phyloP scores from a whole-genome alignment of 35 echinoderm and acorn worm genomes.

The Apostichopus californicus region DNA sequence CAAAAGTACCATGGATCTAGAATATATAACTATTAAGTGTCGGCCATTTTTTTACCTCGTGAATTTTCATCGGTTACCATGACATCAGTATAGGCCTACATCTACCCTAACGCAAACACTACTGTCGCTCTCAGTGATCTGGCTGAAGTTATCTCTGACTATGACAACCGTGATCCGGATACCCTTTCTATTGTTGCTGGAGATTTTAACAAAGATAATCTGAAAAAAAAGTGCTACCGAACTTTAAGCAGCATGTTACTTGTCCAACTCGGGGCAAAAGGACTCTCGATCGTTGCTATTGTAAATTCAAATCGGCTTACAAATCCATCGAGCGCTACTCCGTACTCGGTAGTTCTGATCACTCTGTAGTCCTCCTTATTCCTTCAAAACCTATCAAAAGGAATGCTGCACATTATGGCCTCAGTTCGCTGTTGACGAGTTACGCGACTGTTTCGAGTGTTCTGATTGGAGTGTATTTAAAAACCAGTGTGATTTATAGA shows the following conservation, averaged over 20 bases:
- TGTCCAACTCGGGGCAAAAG: constrained; percentile 40
- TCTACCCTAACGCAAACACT: constrained; percentile 16
- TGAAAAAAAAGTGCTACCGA: constrained; percentile 33
- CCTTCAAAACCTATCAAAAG: constrained; percentile 29
- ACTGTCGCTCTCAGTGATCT: constrained; percentile 11
- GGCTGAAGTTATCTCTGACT: constrained; percentile 24
- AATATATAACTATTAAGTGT: constrained; percentile 51
- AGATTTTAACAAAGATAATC: constrained; percentile 51
- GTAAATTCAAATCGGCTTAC: constrained; percentile 36
- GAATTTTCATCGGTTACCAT: constrained; percentile 56
- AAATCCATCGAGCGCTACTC: neutral
- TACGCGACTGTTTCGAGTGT: constrained; percentile 32
- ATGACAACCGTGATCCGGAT: constrained; percentile 24
- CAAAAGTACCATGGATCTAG: too few relatives aligned
- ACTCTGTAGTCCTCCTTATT: constrained; percentile 40
- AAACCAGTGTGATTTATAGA: constrained; percentile 40
- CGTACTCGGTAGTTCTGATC: constrained; percentile 55
- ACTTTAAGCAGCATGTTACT: constrained; percentile 46
- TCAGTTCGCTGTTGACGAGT: neutral
- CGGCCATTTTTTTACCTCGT: constrained; percentile 47
- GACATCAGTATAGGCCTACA: constrained; percentile 13
- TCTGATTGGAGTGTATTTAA: constrained; percentile 49
- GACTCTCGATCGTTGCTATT: constrained; percentile 46
- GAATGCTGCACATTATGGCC: neutral
- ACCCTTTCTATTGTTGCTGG: constrained; percentile 35